A percentile compares a stretch with the other conserved stretches of the same genome.
Evolutionary conservation across 23 tunicate species (phyloP).

Genomic region (Diplosoma virens): DNA sequence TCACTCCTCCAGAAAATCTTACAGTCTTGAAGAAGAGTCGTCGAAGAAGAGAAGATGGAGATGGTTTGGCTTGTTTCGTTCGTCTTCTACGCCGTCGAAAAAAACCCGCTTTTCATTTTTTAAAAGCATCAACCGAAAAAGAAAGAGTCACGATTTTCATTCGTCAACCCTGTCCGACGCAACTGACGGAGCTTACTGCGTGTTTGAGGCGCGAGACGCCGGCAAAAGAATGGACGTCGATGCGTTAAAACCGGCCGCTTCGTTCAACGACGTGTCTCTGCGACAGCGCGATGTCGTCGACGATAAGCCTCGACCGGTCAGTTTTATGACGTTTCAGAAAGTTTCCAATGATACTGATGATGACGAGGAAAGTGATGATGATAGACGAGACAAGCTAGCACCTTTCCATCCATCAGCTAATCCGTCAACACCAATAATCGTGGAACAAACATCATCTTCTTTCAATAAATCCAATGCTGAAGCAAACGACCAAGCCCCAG

Average conservation of each 20-base stretch:
- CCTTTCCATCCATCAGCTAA: background rate
- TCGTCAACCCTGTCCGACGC: background rate
- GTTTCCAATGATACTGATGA: background rate
- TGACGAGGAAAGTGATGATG: background rate
- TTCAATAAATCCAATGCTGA: background rate
- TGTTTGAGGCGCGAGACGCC: background rate
- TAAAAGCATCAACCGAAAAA: conserved; percentile 22
- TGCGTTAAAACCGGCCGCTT: background rate
- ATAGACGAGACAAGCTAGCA: background rate
- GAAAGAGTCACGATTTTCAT: conserved; percentile 34
- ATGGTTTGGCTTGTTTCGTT: conserved; percentile 5
- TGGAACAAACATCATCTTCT: background rate
- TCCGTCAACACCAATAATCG: too few relatives aligned
- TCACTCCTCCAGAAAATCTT: conserved; percentile 1
- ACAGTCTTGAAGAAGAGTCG: background rate
- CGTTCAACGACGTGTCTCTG: conserved; percentile 24
- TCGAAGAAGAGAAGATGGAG: background rate
- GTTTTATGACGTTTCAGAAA: conserved; percentile 76
- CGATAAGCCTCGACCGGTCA: conserved; percentile 51
- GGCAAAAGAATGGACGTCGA: background rate
- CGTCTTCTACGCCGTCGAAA: background rate
- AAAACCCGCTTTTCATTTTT: conserved; percentile 38
- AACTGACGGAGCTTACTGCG: background rate
- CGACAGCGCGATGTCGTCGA: conserved; percentile 9
- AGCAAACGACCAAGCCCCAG: background rate